Conservation (phyloP, 2,113 vertebrate genomes). For the Dissostichus mawsoni region DNA sequence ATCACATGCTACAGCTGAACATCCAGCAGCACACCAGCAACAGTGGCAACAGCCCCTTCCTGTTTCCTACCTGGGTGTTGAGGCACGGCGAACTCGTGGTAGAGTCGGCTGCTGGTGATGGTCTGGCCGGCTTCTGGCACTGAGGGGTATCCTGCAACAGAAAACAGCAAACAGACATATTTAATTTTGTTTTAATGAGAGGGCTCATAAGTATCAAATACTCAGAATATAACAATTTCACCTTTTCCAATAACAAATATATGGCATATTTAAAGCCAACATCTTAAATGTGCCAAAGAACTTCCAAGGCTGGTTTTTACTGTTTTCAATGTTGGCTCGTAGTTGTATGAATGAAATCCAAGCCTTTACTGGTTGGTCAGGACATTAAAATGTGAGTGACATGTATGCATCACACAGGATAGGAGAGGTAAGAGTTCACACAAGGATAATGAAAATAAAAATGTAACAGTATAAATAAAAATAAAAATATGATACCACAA, state of each 20-base stretch:
- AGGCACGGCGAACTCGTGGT: slow-evolving; percentile 80
- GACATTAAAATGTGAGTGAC: no score
- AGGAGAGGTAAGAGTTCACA: no score
- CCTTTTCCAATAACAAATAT: background rate
- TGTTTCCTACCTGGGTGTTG: slow-evolving; percentile 74
- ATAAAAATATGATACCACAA: no score
- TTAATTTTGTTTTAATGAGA: background rate
- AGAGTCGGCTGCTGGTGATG: slow-evolving; percentile 66
- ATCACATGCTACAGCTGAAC: background rate
- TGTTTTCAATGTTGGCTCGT: background rate
- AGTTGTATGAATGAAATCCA: no score
- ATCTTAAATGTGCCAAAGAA: background rate
- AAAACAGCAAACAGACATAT: background rate
- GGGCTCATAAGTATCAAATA: background rate
- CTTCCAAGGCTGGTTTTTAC: background rate
- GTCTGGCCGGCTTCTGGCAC: slow-evolving; percentile 69
- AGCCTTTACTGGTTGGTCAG: no score
- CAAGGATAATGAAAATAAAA: no score
- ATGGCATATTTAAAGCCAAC: background rate
- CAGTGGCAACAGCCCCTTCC: no score
- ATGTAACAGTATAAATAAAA: no score
- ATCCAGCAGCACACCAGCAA: no score
- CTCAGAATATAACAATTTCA: background rate
- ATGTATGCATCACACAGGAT: no score
- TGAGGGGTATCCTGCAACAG: slow-evolving; percentile 72